phyloP scores from a whole-genome alignment of 1,140 invertebrate species.

The Wiebesia pumilae region DNA sequence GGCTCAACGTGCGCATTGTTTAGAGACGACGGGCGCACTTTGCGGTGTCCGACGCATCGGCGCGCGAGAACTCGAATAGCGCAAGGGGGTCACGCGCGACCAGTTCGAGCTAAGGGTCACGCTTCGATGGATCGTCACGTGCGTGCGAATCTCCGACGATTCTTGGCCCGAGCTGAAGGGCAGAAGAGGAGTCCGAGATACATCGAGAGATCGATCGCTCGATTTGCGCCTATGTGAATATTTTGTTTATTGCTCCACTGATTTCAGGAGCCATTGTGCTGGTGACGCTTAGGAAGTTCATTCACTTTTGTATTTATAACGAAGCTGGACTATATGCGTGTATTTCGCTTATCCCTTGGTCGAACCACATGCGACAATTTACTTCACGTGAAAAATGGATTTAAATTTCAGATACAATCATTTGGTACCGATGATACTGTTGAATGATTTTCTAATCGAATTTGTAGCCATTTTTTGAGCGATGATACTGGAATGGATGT shows the following conservation, averaged over 20 bases:
- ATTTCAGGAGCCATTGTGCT: neutral
- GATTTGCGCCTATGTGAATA: neutral
- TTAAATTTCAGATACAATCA: too few relatives aligned
- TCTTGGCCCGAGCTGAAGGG: neutral
- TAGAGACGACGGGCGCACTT: neutral
- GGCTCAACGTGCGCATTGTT: neutral
- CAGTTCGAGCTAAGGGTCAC: slow-evolving; percentile 68
- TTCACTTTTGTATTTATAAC: neutral
- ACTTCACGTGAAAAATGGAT: neutral
- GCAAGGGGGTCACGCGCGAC: slow-evolving; percentile 70
- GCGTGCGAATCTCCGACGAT: neutral
- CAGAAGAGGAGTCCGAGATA: neutral
- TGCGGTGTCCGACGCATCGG: neutral
- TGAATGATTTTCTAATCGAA: too few relatives aligned
- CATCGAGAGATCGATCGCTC: neutral
- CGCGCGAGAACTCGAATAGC: too few relatives aligned
- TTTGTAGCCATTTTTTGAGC: too few relatives aligned
- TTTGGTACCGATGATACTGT: too few relatives aligned
- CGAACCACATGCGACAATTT: neutral
- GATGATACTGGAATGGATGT: too few relatives aligned
- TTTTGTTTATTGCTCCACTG: neutral
- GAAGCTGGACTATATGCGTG: neutral
- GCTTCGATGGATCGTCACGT: slow-evolving; percentile 60
- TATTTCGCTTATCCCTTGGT: too few relatives aligned
- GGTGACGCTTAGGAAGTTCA: neutral